Conservation (phyloP, 2,797 vertebrate genomes). For the Gobionotothen gibberifrons region DNA sequence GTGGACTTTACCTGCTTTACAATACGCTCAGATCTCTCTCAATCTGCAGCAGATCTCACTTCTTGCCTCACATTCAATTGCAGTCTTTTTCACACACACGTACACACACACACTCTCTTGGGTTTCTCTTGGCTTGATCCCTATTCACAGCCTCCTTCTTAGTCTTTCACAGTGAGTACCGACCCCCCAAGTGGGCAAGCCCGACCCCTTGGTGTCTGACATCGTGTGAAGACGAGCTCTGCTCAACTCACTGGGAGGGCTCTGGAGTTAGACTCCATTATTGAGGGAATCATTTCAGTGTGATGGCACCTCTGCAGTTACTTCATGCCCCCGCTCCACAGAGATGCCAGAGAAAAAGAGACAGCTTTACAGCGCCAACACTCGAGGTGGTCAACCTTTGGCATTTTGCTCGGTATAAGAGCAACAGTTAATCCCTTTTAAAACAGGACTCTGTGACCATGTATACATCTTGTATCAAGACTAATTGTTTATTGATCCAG, state of each 20-base stretch:
- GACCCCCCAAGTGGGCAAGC: background rate
- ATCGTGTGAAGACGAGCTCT: conserved; percentile 5
- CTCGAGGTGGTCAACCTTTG: background rate
- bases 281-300: conserved; percentile 16
- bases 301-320: conserved; percentile 4
- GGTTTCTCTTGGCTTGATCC: conserved; percentile 26
- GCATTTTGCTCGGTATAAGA: conserved; percentile 6
- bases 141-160: conserved; percentile 9
- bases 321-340: conserved; percentile 1
- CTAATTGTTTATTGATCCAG: conserved; percentile 5
- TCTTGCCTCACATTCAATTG: background rate
- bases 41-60: background rate
- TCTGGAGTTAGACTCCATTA: conserved; percentile 16
- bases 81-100: background rate
- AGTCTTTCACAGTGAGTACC: conserved; percentile 8
- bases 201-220: conserved; percentile 6
- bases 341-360: conserved; percentile 16
- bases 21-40: background rate
- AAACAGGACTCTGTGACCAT: conserved; percentile 13
- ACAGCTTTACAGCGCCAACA: background rate
- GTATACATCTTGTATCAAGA: conserved; percentile 13
- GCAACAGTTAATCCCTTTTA: conserved; percentile 8
- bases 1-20: conserved; percentile 46
- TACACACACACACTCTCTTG: conserved; percentile 7
- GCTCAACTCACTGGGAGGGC: conserved; percentile 4